Conservation (phyloP, 2,888 invertebrate species). For the Epistrophella euchroma region DNA sequence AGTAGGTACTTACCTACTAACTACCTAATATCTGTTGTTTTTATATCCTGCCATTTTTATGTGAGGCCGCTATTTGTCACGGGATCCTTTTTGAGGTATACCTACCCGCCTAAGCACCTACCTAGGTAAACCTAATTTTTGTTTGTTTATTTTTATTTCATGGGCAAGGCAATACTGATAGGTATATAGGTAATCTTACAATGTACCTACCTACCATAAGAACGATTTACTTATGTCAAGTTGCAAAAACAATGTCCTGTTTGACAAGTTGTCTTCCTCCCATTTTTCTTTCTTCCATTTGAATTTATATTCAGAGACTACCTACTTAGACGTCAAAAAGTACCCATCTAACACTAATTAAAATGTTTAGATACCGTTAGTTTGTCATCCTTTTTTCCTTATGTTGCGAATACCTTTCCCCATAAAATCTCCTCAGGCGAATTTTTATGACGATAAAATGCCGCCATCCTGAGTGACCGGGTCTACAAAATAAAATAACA, state of each 20-base stretch:
- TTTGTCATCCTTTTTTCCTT: constrained; percentile 39
- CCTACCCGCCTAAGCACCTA: no score
- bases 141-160: no score
- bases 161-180: no score
- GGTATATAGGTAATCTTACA: no score
- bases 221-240: not conserved
- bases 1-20: no score
- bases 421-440: not conserved
- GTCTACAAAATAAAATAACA: not conserved
- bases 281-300: constrained; percentile 14
- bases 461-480: not conserved
- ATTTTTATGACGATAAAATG: not conserved
- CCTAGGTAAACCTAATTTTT: no score
- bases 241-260: not conserved
- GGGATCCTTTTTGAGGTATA: no score
- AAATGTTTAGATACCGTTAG: constrained; percentile 70
- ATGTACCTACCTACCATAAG: not conserved
- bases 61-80: no score
- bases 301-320: constrained; percentile 42
- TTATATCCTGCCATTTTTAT: no score
- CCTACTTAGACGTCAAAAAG: constrained; percentile 16
- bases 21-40: no score
- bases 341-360: constrained; percentile 57
- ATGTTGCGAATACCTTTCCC: not conserved
- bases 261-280: not conserved